phyloP scores from a whole-genome alignment of 1,140 invertebrate genomes.

The Metaphire vulgaris region DNA sequence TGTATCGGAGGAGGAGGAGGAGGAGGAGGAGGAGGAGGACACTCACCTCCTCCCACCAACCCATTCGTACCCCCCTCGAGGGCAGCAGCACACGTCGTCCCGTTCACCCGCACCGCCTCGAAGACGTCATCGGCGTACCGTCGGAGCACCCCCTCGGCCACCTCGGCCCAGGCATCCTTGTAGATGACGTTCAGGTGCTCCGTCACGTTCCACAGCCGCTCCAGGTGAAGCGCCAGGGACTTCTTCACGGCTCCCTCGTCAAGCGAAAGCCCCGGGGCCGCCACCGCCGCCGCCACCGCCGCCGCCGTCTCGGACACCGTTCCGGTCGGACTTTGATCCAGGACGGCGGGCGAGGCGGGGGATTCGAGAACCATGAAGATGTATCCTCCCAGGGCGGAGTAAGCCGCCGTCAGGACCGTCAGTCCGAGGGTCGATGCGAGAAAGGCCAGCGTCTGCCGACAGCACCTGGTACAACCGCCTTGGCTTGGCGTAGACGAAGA shows the following conservation, averaged over 20 bases:
- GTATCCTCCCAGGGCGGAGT: slow-evolving; percentile 79
- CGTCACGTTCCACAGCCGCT: slow-evolving; percentile 27
- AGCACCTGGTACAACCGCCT: slow-evolving; percentile 42
- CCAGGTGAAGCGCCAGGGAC: slow-evolving; percentile 2
- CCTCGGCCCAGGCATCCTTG: slow-evolving; percentile 15
- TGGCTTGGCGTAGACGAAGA: not conserved
- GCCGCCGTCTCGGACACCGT: not conserved
- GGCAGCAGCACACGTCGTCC: not conserved
- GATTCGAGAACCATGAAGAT: slow-evolving; percentile 81
- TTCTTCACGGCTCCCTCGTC: not conserved
- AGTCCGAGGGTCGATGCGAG: slow-evolving; percentile 88
- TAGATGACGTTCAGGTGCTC: slow-evolving; percentile 22
- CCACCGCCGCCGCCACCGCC: too few relatives aligned
- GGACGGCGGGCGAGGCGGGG: slow-evolving; percentile 53
- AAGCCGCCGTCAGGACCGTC: slow-evolving; percentile 77
- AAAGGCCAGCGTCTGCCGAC: slow-evolving; percentile 76
- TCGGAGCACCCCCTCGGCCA: slow-evolving; percentile 15
- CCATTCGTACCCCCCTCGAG: too few relatives aligned
- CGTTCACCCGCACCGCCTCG: not conserved
- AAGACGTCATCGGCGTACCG: slow-evolving; percentile 7
- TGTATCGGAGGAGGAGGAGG: too few relatives aligned
- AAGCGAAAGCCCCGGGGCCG: not conserved
- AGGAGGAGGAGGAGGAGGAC: too few relatives aligned
- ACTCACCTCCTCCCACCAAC: too few relatives aligned
- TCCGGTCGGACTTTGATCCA: not conserved